Conservation (phyloP, 1,140 invertebrate species). For the Hermetia illucens region DNA sequence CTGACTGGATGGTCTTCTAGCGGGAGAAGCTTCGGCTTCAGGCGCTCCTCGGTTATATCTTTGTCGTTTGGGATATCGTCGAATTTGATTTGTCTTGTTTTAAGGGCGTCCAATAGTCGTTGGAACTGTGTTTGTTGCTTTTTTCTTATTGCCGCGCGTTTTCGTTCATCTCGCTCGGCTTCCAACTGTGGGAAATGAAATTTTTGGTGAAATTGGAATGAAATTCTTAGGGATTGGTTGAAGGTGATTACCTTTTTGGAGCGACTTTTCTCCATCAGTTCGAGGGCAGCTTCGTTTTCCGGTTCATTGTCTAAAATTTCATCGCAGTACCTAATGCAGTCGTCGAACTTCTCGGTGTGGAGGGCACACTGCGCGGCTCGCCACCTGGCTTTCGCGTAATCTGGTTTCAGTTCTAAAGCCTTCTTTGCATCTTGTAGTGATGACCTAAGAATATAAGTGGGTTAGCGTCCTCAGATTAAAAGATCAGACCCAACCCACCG, state of each 20-base stretch:
- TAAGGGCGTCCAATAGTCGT: conserved; percentile 26
- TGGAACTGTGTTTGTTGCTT: conserved; percentile 32
- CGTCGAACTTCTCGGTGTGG: conserved; percentile 51
- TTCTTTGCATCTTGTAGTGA: conserved; percentile 58
- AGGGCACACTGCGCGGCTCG: conserved; percentile 62
- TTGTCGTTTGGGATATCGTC: conserved; percentile 32
- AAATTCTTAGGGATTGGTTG: too few species aligned
- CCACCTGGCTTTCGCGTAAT: conserved; percentile 64
- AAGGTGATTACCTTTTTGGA: conserved; percentile 32
- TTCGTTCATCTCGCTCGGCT: conserved; percentile 45
- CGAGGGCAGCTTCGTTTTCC: conserved; percentile 39
- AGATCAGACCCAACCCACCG: conserved; percentile 31
- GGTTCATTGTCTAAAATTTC: conserved; percentile 41
- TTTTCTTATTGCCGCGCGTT: conserved; percentile 37
- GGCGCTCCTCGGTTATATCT: conserved; percentile 28
- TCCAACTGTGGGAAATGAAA: conserved; percentile 26
- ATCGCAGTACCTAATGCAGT: conserved; percentile 61
- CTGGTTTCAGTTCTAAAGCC: conserved; percentile 59
- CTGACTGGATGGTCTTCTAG: conserved; percentile 23
- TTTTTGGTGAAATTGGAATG: background rate
- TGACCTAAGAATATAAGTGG: conserved; percentile 40
- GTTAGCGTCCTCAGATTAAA: background rate
- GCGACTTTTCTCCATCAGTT: conserved; percentile 43
- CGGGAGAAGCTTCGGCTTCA: conserved; percentile 30
- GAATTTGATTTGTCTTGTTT: conserved; percentile 39